phyloP scores from a whole-genome alignment of 2,888 invertebrate species.

The Falcaria lacertinaria region DNA sequence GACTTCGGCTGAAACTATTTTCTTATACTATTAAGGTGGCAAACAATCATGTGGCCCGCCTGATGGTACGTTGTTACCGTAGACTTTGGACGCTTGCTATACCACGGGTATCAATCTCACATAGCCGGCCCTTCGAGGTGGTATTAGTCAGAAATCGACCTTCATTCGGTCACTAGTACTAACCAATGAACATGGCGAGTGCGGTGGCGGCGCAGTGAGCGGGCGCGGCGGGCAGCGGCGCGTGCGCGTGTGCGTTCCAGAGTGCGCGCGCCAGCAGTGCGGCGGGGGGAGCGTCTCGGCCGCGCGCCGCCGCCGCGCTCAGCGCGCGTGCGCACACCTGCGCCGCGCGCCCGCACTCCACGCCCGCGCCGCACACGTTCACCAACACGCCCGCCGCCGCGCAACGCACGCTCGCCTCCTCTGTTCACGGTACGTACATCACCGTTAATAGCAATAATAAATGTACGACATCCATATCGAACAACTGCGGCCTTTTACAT shows the following conservation, averaged over 20 bases:
- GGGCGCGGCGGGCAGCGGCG: slow-evolving; percentile 33
- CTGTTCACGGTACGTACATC: slow-evolving; percentile 36
- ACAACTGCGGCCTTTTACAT: too few species aligned
- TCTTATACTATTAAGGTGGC: too few species aligned
- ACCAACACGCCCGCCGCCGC: slow-evolving; percentile 91
- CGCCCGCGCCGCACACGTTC: slow-evolving; percentile 81
- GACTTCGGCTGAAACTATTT: too few species aligned
- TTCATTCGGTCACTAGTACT: too few species aligned
- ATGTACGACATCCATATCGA: too few species aligned
- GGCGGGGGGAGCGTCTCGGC: slow-evolving; percentile 36
- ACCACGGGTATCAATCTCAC: too few species aligned
- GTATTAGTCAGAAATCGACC: too few species aligned
- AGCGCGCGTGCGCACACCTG: slow-evolving; percentile 74
- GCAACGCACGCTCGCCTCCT: slow-evolving; percentile 84
- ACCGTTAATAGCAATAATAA: too few species aligned
- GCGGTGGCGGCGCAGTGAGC: slow-evolving; percentile 50
- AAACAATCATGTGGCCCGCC: too few species aligned
- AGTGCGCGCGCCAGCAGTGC: slow-evolving; percentile 46
- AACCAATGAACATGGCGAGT: slow-evolving; percentile 85
- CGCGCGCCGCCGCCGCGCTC: slow-evolving; percentile 33
- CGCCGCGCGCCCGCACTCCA: slow-evolving; percentile 10
- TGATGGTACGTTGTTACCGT: too few species aligned
- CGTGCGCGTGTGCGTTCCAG: slow-evolving; percentile 50
- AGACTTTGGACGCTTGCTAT: too few species aligned
- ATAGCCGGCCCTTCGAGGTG: too few species aligned